Evolutionary conservation across 2,113 vertebrate species (phyloP), one percentile per base, ranked within the genome.

Genomic region (Rhea americana): DNA sequence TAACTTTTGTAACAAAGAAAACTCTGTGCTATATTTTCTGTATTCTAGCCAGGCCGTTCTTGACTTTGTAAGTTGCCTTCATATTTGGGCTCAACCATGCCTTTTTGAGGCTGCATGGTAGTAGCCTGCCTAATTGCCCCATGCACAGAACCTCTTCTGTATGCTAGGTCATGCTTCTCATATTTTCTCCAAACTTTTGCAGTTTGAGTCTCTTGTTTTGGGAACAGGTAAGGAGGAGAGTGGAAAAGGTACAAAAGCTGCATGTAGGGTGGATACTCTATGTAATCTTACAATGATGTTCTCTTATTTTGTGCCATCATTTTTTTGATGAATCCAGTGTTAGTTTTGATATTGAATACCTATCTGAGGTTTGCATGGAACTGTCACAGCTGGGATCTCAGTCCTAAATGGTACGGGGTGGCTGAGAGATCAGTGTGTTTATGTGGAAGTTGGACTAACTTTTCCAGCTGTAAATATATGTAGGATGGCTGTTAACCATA

Each of bases 1-100:
- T 65, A 14, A 0, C 35, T 65, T 80, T 77, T 26, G 3, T 22
- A 48, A 1, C 56, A 22, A 66, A 21, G 0, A 4, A 30, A 4
- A 35, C 28, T 16, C 2, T 30, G 16, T 21, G 7, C 10, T 51
- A 2, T 61, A 15, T 85, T 85, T 16, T 70, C 58, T 73, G 7
- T 14, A 5, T 28, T 53, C 17, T 26, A 0, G 35, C 37, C 26
- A 65, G 48, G 9, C 48, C 11, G 5, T 59, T 79, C 25, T 50
- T 61, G 45, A 13, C 30, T 87, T 63, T 45, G 35, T 66, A 7
- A 28, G 35, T 58, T 25, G 32, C 53, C 30, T 7, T n/a, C 6
- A 0, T 32, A n/a, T 56, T 70, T 18, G 58, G 48, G 17, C 11
- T 89, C 39, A 62, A 1, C 14, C 41, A 8, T 65, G 32, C 45